Base-by-base conservation (phyloP, 2,113 vertebrate species). In the Glaucomys volans region DNA sequence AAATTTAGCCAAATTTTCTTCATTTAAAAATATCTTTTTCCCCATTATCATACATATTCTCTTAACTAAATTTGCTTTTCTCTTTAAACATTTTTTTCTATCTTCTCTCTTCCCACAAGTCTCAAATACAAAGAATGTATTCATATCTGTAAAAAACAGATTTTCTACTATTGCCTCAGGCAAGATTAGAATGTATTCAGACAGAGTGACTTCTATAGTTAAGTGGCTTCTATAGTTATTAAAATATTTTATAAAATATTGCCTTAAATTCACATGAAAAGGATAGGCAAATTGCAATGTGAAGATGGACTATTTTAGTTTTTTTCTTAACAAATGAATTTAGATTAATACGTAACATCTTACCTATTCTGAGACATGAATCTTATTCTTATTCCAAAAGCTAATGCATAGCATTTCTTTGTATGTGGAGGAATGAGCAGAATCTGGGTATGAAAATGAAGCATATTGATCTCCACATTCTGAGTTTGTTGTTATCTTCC, bases 231-330 rank as follows among this genome's bases (percentile, higher is more conserved):
- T 83, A 35, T 64, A 32, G 2, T 92, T 92, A 67, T 80, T 87
- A 95, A 28, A 35, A 79, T 87, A 88, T 76, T 72, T 90, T 80
- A 44, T 91, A 59, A 95, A 84, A 77, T 76, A 66, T 90, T 92
- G 11, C 40, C n/a, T 93, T 94, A 80, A 57, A 69, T 44, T 79
- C 24, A 42, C 8, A 84, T 66, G 57, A 74, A 95, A 90, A 87
- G 13, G 6, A 72, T 17, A 76, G 7, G 50, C 59, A 24, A 47
- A 71, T 79, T 75, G 13, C 5, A 77, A 71, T 28, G 14, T 87
- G 54, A 83, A 75, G 72, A 67, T 87, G 20, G 10, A 69, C 22
- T 47, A 40, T 47, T 90, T 94, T 64, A 50, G 20, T 64, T 54
- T 92, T 67, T 77, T 47, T 79, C n/a, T 85, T 89, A 40, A 44